These are phyloP conservation scores for Apostichopus parvimensis DNA, from an alignment of 35 echinoderm and acorn worm genomes.

Conservation along the genomic window DNA sequence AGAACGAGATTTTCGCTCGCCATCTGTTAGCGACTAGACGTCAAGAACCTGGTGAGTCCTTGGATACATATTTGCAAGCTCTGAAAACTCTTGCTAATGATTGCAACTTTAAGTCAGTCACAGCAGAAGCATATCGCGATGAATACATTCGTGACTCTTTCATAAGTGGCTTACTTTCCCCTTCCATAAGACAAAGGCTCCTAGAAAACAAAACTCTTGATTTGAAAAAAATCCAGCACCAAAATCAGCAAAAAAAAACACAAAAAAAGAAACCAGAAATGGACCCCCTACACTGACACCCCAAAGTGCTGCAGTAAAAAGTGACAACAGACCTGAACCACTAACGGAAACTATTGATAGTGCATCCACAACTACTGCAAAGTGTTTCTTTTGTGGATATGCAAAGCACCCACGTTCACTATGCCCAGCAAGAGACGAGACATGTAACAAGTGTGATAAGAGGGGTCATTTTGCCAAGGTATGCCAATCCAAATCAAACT, in stretches of 20 bases:
- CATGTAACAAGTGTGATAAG: not conserved
- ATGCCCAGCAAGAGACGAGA: slow-evolving; percentile 47
- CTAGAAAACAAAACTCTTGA: slow-evolving; percentile 48
- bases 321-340: not conserved
- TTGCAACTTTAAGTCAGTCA: slow-evolving; percentile 41
- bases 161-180: slow-evolving; percentile 17
- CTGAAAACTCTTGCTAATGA: slow-evolving; percentile 42
- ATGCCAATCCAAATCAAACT: slow-evolving; percentile 29
- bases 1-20: too few species aligned
- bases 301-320: not conserved
- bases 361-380: not conserved
- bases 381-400: slow-evolving; percentile 32
- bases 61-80: slow-evolving; percentile 40
- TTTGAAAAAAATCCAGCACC: slow-evolving; percentile 18
- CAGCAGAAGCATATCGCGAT: not conserved
- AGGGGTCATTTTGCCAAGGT: slow-evolving; percentile 25
- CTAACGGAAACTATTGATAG: not conserved
- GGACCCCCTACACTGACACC: slow-evolving; percentile 2
- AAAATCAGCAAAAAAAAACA: not conserved
- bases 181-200: slow-evolving; percentile 12
- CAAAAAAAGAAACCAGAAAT: too few species aligned
- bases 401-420: slow-evolving; percentile 15
- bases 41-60: slow-evolving; percentile 38
- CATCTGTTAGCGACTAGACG: not conserved
- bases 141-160: slow-evolving; percentile 49